phyloP scores from a whole-genome alignment of 1,140 invertebrate genomes.

The Brachionus sp. region DNA sequence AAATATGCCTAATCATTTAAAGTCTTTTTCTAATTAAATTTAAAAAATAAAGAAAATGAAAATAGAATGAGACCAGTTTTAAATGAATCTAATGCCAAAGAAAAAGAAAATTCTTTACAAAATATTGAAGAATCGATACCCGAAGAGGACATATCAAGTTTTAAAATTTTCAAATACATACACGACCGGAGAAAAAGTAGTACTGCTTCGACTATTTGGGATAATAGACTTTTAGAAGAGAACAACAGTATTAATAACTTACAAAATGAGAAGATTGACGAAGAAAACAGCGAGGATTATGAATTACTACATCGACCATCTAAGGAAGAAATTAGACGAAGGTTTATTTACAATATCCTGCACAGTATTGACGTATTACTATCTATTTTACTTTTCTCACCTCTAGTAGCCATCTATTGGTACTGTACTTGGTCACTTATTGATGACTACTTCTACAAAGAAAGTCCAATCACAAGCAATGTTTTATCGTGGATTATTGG shows the following conservation, averaged over 20 bases:
- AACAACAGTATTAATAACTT: neutral
- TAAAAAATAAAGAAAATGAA: neutral
- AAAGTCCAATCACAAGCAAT: constrained; percentile 16
- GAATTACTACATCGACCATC: neutral
- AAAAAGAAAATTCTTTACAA: neutral
- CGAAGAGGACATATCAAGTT: constrained; percentile 3
- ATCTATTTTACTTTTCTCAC: constrained; percentile 38
- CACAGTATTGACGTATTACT: constrained; percentile 18
- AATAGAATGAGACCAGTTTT: neutral
- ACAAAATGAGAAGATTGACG: neutral
- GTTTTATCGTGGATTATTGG: constrained; percentile 20
- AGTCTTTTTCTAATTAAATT: neutral
- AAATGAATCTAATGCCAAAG: neutral
- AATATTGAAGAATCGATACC: neutral
- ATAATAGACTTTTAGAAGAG: neutral
- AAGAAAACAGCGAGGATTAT: constrained; percentile 16
- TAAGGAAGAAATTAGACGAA: constrained; percentile 10
- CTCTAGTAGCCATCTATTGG: constrained; percentile 32
- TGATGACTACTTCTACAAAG: constrained; percentile 14
- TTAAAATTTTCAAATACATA: constrained; percentile 31
- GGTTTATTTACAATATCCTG: constrained; percentile 29
- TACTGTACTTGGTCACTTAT: constrained; percentile 40
- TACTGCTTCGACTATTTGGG: neutral
- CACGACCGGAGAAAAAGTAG: neutral
- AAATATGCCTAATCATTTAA: neutral